phyloP scores from a whole-genome alignment of 2,888 invertebrate genomes.

The Pollenia angustigena region DNA sequence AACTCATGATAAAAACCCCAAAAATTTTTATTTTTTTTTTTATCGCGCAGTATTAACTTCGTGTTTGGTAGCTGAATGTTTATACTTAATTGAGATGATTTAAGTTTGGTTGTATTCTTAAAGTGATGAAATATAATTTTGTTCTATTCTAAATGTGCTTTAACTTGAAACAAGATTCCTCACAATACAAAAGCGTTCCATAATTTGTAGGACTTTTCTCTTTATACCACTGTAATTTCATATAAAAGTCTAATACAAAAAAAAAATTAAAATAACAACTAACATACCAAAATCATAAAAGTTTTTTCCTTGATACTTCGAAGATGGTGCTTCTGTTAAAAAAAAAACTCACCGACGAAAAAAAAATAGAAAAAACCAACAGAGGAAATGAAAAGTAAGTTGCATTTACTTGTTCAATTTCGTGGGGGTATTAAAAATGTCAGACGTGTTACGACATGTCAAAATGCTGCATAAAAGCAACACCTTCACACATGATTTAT shows the following conservation, averaged over 20 bases:
- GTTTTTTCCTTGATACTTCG: conserved; percentile 67
- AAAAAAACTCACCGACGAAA: neutral
- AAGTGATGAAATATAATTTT: no score
- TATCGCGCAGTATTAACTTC: no score
- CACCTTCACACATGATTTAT: conserved; percentile 83
- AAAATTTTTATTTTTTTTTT: no score
- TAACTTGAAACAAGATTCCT: no score
- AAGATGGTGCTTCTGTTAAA: conserved; percentile 10
- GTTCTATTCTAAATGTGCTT: no score
- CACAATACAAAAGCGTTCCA: no score
- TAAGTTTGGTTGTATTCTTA: no score
- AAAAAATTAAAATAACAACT: conserved; percentile 47
- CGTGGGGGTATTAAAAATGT: conserved; percentile 82
- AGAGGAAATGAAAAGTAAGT: conserved; percentile 70
- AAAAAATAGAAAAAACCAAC: conserved; percentile 39
- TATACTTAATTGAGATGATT: no score
- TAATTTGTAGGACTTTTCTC: no score
- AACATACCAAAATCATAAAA: conserved; percentile 61
- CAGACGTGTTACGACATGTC: conserved; percentile 76
- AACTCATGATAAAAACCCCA: no score
- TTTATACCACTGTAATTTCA: conserved; percentile 13
- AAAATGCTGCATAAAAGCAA: conserved; percentile 77
- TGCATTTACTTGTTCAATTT: conserved; percentile 75
- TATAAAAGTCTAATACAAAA: conserved; percentile 3
- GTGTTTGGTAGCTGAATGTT: no score